A percentile compares a stretch with the other conserved stretches of the same genome.
phyloP scores from a whole-genome alignment of 2,797 vertebrate genomes.

The Esox lucius region DNA sequence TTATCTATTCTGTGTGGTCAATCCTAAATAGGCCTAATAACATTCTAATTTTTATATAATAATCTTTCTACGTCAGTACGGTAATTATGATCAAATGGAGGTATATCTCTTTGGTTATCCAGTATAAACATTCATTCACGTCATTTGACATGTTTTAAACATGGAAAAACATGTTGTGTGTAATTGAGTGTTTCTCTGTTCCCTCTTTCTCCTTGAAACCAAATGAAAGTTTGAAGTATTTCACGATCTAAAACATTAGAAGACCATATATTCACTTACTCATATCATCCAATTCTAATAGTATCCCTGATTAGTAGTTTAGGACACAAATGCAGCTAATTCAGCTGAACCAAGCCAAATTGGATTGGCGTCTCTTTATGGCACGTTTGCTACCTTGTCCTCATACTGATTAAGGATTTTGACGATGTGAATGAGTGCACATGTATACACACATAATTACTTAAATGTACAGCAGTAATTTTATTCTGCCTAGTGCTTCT shows the following conservation, averaged over 20 bases:
- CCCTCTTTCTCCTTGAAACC: neutral
- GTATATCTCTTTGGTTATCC: neutral
- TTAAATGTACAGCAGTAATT: conserved; percentile 47
- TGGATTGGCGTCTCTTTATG: conserved; percentile 6
- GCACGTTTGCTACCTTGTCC: conserved; percentile 43
- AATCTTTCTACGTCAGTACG: neutral
- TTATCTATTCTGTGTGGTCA: neutral
- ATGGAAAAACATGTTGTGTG: neutral
- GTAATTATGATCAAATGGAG: conserved; percentile 3
- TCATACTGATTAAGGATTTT: conserved; percentile 54
- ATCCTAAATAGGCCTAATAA: neutral
- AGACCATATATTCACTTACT: conserved; percentile 15
- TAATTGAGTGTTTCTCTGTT: neutral
- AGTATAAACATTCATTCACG: neutral
- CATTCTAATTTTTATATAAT: neutral
- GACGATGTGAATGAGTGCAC: conserved; percentile 44
- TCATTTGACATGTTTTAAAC: neutral
- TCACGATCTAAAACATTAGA: neutral
- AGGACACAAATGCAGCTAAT: conserved; percentile 1
- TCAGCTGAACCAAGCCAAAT: conserved; percentile 25
- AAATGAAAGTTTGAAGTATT: neutral
- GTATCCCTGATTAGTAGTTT: neutral
- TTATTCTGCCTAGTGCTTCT: conserved; percentile 23
- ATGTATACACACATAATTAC: conserved; percentile 43
- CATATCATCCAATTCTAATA: neutral